phyloP scores from a whole-genome alignment of 2,113 vertebrate genomes.

The Apaloderma vittatum region DNA sequence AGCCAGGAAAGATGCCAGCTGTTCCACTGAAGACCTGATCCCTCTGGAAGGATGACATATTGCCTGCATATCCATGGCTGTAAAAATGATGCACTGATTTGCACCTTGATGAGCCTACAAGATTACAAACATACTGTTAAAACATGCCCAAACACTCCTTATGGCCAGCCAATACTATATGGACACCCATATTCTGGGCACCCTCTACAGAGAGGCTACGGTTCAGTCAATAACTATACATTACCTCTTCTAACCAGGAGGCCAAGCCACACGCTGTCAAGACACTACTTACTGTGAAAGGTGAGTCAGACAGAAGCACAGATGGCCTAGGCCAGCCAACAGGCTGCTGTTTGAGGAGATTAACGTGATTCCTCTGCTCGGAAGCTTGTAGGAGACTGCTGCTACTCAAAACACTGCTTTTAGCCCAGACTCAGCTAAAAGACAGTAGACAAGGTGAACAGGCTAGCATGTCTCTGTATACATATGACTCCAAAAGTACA shows the following conservation, averaged over 20 bases:
- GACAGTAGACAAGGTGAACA: neutral
- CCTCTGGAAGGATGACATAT: neutral
- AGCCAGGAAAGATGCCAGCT: neutral
- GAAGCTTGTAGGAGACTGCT: neutral
- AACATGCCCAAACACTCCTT: neutral
- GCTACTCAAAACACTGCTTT: neutral
- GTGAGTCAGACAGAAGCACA: neutral
- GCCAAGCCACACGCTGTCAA: neutral
- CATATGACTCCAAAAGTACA: neutral
- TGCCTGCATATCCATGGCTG: neutral
- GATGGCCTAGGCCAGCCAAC: neutral
- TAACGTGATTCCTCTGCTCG: neutral
- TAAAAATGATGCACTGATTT: neutral
- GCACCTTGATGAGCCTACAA: neutral
- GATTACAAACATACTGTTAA: neutral
- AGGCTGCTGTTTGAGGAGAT: neutral
- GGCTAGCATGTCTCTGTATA: neutral
- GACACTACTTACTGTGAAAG: neutral
- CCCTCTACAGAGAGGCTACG: fast-evolving
- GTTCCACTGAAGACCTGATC: neutral
- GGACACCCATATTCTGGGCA: neutral
- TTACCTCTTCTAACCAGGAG: neutral
- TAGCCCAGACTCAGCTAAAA: neutral
- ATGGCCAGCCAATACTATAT: neutral
- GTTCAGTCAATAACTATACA: fast-evolving